Base-by-base conservation (phyloP, 2,888 invertebrate species). In the Zootermopsis nevadensis region DNA sequence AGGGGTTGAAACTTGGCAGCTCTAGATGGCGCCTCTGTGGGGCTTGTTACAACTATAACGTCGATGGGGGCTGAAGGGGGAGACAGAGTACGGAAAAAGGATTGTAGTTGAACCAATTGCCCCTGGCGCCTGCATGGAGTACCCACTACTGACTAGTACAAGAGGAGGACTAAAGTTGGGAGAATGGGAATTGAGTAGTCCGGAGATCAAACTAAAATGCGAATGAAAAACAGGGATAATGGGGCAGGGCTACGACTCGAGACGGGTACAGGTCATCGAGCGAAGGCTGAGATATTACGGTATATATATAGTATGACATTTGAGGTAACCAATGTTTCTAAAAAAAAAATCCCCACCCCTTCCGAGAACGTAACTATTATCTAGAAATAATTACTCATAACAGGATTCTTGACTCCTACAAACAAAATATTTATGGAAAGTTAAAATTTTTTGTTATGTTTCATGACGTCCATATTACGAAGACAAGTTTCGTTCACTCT, bases 81-180 rank as follows among this genome's bases (percentile, higher is more conserved):
- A 24, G 72, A 24, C 10, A 19, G 72, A 72, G 72, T 72, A 72
- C 38, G 72, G 72, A 72, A 72, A 72, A 72, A 72, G 72, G 72
- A 35, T 72, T 72, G 72, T 33, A 48, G 69, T 42, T 76, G 81
- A 69, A 76, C 80, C 83, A 81, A 83, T 83, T 83, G 83, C 83
- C 77, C 81, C 81, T 83, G 83, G 83, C 83, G 83, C 81, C 83
- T 83, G 67, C 67, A 77, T 83, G 77, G 83, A 83, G 79, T 66
- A 60, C 79, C 74, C 74, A 38, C 74, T 38, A 74, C 74, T 30
- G 30, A 48, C 48, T 48, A 48, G 10, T 15, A 15, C 69, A 69
- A 19, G 69, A 74, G 38, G n/a, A n/a, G 33, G 74, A 74, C 38
- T 74, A 22, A 22, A 74, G 35, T 74, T 74, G 22, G 30, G 69